Base-by-base conservation (phyloP, 2,888 invertebrate species). In the Caenorhabditis sp. region DNA sequence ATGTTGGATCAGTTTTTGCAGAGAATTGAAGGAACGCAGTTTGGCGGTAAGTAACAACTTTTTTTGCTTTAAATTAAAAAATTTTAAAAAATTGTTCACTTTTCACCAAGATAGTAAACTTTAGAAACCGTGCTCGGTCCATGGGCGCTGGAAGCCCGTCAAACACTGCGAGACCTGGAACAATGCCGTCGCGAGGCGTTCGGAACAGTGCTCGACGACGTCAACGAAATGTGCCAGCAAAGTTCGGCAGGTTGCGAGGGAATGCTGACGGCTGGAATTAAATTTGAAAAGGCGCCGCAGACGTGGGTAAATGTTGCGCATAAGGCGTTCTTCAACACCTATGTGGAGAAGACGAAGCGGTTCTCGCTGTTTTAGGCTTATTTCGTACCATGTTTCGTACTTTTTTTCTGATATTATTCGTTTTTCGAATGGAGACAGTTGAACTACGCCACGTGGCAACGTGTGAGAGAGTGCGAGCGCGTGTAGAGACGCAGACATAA, bases 141-240 rank as follows among this genome's bases (percentile, higher is more conserved):
- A 0, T 84, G 84, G 84, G 67, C 81, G 4, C 28, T 53, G 5
- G 81, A 82, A 65, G 84, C 84, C 13, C 78, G 81, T 18, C 72
- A 81, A 68, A 82, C 76, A 3, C 70, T 82, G 58, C 67, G 84
- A 9, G 72, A 84, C 24, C 51, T 84, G 24, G 84, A 84, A 47
- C 81, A 82, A 40, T 84, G 84, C 26, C 78, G 84, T 24, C 64
- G 71, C 0, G 84, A 84, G 32, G 84, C 79, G 4, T 84, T 84
- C 47, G 84, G 84, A 11, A 53, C 51, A 8, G 56, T 28, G 1
- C 58, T 84, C 2, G 68, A 74, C 44, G 84, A 76, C 50, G 26
- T 51, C 18, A 84, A 84, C 47, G 68, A 84, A 58, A 84, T 84
- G 76, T 84, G 84, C 32, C 84, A 84, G 32, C 84, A 84, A 24